Conservation (phyloP, 2,888 invertebrate genomes). For the Plagodis pulveraria region DNA sequence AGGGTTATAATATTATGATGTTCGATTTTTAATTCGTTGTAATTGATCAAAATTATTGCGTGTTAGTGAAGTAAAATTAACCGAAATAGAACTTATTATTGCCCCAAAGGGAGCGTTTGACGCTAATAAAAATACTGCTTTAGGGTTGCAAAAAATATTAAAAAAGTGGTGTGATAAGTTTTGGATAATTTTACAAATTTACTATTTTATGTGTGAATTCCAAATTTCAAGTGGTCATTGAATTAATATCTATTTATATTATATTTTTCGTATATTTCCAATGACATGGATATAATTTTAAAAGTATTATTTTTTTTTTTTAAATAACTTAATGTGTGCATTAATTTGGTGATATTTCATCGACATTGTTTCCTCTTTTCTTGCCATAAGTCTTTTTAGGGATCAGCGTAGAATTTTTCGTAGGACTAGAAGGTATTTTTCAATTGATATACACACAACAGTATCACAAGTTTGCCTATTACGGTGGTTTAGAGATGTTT, state of each 20-base stretch:
- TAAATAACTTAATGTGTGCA: conserved; percentile 50
- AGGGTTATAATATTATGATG: conserved; percentile 82
- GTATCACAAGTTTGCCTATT: conserved; percentile 78
- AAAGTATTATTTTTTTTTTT: conserved; percentile 57
- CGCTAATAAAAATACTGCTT: conserved; percentile 83
- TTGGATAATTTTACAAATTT: conserved; percentile 85
- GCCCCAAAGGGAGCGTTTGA: conserved; percentile 84
- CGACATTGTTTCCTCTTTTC: conserved; percentile 79
- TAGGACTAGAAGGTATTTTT: conserved; percentile 76
- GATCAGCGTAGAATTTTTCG: conserved; percentile 76
- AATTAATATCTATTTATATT: conserved; percentile 49
- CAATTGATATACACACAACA: conserved; percentile 81
- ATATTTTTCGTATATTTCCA: conserved; percentile 64
- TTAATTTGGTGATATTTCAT: conserved; percentile 69
- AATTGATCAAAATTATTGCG: conserved; percentile 84
- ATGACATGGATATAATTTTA: conserved; percentile 53
- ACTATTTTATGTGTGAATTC: conserved; percentile 84
- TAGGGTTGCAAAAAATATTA: conserved; percentile 82
- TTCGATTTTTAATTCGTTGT: conserved; percentile 83
- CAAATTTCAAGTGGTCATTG: conserved; percentile 74
- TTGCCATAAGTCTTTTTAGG: conserved; percentile 83
- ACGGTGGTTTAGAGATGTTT: conserved; percentile 78
- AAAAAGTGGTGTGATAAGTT: conserved; percentile 84
- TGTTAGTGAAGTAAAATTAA: conserved; percentile 82
- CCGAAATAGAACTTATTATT: conserved; percentile 80